phyloP scores from a whole-genome alignment of 2,113 vertebrate species.

The Gymnobelideus leadbeateri region DNA sequence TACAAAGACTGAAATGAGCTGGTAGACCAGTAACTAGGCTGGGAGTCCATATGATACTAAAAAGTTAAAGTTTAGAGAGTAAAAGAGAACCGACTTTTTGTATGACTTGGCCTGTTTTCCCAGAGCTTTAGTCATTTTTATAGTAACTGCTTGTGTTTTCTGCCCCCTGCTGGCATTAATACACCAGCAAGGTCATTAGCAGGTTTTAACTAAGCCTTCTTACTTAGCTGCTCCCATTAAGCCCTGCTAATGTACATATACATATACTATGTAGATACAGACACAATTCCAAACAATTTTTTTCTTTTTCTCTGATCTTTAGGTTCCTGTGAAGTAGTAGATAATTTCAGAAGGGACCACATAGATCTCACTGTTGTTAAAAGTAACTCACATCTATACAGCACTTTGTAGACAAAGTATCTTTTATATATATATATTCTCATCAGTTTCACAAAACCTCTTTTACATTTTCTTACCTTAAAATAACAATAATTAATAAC shows the following conservation, averaged over 20 bases:
- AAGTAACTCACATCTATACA: background rate
- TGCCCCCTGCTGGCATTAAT: background rate
- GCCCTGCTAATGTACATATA: background rate
- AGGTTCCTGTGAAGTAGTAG: background rate
- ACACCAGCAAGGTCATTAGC: background rate
- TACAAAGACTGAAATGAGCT: background rate
- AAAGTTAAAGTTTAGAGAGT: background rate
- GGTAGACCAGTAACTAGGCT: background rate
- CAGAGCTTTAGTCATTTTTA: background rate
- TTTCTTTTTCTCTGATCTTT: constrained; percentile 35
- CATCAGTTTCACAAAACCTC: background rate
- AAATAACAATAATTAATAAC: background rate
- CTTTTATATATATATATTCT: background rate
- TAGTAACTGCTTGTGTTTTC: background rate
- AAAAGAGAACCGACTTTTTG: background rate
- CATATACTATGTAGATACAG: background rate
- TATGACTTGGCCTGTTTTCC: background rate
- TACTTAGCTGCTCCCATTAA: background rate
- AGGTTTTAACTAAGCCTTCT: background rate
- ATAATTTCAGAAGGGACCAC: background rate
- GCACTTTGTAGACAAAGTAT: background rate
- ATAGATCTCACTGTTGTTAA: background rate
- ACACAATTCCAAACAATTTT: constrained; percentile 13
- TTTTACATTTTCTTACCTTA: background rate
- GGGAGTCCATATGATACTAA: background rate